Evolutionary conservation across 2,797 vertebrate species (phyloP), one percentile per base, ranked within the genome.

Genomic region (Helicolenus hilgendorfi): DNA sequence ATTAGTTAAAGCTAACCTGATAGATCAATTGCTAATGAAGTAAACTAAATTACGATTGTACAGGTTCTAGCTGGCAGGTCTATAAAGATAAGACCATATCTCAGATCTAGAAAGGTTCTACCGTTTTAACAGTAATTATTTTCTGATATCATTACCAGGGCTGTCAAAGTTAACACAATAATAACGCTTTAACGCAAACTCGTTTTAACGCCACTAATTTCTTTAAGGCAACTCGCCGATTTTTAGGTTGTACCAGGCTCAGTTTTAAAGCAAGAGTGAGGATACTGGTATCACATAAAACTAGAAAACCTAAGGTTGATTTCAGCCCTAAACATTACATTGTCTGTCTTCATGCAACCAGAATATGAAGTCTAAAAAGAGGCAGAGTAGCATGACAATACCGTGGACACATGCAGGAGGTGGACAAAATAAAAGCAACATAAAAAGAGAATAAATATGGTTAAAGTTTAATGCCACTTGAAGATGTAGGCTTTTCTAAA

Each of bases 151-250:
- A 45, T 49, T 20, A 49, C 41, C 7, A 18, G 15, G 41, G 41
- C 15, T 49, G 41, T 49, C 41, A 49, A 20, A 49, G 15, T 49
- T 18, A 49, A 20, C 15, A 18, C 15, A 49, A 45, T 45, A 45
- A 45, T 41, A 41, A 41, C 38, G 38, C 38, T 41, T 41, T 49
- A 18, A 45, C 15, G 0, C 6, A 45, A 6, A 3, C 18, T 49
- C 18, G 18, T 49, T 49, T 49, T 49, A 49, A 49, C 45, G 18
- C 45, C 45, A 20, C 45, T 49, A 49, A 49, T 49, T 49, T 49
- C 45, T 49, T 9, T 49, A 20, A 7, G 15, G 45, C 45, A 49
- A 49, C 45, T 49, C 0, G 3, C 0, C 0, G 3, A 4, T 20
- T 2, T 49, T 20, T 3, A 49, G 18, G 45, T 49, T 49, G 18